These are phyloP conservation scores for Drosophila basisetae DNA, from an alignment of 2,888 invertebrate genomes.

Conservation along the genomic window DNA sequence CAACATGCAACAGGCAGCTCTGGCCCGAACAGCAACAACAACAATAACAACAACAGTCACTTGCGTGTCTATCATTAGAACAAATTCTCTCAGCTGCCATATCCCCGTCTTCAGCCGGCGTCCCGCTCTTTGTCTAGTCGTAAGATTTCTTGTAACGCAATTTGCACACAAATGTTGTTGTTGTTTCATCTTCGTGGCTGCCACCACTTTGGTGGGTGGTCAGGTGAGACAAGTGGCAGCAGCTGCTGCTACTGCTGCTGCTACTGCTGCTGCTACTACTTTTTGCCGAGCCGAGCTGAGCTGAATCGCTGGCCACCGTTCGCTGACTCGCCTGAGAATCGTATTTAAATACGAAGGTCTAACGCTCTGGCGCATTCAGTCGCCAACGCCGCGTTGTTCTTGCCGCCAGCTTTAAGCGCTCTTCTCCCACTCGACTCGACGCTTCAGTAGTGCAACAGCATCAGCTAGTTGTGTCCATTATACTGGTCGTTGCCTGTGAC, in stretches of 20 bases:
- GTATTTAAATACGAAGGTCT: slow-evolving; percentile 83
- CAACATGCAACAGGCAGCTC: slow-evolving; percentile 27
- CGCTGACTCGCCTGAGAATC: slow-evolving; percentile 80
- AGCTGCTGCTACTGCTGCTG: slow-evolving; percentile 37
- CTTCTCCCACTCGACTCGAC: slow-evolving; percentile 1
- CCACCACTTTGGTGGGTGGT: slow-evolving; percentile 83
- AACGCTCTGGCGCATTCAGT: slow-evolving; percentile 81
- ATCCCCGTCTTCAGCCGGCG: neutral
- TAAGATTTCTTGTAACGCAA: slow-evolving; percentile 77
- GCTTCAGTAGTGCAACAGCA: slow-evolving; percentile 4
- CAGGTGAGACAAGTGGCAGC: slow-evolving; percentile 83
- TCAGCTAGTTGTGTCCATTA: slow-evolving; percentile 14
- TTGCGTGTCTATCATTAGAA: slow-evolving; percentile 83
- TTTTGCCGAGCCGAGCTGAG: slow-evolving; percentile 22
- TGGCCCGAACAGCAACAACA: slow-evolving; percentile 28
- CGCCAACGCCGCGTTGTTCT: slow-evolving; percentile 82
- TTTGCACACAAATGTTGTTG: slow-evolving; percentile 76
- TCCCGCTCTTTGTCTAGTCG: slow-evolving; percentile 7
- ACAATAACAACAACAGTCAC: slow-evolving; percentile 41
- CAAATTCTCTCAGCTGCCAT: slow-evolving; percentile 79
- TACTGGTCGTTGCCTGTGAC: slow-evolving; percentile 17
- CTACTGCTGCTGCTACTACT: slow-evolving; percentile 17
- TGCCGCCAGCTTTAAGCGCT: slow-evolving; percentile 54
- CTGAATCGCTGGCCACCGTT: slow-evolving; percentile 63
- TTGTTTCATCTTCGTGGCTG: slow-evolving; percentile 62